These are phyloP conservation scores for Pristionchus japonicus DNA, from an alignment of 2,888 invertebrate genomes.

Conservation along the genomic window DNA sequence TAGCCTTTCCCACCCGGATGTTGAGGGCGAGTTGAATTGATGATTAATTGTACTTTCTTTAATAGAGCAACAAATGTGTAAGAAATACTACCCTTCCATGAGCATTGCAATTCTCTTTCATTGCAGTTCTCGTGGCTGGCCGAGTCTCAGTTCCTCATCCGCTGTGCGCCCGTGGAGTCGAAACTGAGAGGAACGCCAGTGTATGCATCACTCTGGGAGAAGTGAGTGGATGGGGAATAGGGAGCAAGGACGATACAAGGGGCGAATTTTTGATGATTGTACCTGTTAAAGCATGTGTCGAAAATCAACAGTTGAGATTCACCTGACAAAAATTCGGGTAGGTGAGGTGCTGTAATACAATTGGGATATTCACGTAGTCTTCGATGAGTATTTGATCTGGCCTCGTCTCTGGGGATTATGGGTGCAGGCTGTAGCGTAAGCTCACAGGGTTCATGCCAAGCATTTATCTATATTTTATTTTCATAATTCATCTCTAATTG, in stretches of 20 bases:
- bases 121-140: slow-evolving; percentile 52
- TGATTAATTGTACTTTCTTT: no score
- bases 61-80: no score
- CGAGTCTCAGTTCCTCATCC: slow-evolving; percentile 59
- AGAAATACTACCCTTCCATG: no score
- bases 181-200: slow-evolving; percentile 18
- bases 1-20: no score
- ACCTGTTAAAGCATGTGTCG: background rate
- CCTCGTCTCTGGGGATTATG: background rate
- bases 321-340: no score
- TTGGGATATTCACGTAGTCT: no score
- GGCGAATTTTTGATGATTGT: background rate
- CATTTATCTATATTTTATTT: background rate
- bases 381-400: background rate
- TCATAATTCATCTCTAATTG: no score
- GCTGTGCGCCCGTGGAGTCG: slow-evolving; percentile 54
- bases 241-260: background rate
- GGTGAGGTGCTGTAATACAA: no score
- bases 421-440: background rate
- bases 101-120: no score
- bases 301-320: no score
- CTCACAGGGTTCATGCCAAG: background rate
- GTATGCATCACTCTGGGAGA: slow-evolving; percentile 11
- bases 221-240: background rate
- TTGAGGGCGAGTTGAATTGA: no score